These are phyloP conservation scores for Tamandua tetradactyla DNA, from an alignment of 2,797 vertebrate genomes.

Conservation along the genomic window DNA sequence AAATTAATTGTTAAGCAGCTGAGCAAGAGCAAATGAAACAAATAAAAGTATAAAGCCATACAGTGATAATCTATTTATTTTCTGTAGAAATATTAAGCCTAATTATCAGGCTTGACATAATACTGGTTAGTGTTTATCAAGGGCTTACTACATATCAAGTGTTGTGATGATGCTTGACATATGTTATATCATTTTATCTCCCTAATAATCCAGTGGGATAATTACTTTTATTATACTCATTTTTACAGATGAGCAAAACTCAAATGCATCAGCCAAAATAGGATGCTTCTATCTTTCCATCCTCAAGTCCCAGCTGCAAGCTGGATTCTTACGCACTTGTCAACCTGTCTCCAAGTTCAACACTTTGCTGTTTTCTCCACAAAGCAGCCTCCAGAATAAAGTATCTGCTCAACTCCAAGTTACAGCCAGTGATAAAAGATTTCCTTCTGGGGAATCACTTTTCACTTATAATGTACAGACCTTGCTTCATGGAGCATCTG, in stretches of 20 bases:
- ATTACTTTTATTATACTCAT: neutral
- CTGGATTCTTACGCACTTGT: neutral
- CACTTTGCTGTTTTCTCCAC: neutral
- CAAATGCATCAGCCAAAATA: neutral
- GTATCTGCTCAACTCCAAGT: neutral
- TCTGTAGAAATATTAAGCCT: neutral
- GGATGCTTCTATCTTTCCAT: neutral
- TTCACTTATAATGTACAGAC: constrained; percentile 40
- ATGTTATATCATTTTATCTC: neutral
- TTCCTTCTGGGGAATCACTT: constrained; percentile 61
- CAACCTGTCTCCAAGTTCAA: constrained; percentile 17
- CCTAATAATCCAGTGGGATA: neutral
- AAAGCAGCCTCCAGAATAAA: constrained; percentile 31
- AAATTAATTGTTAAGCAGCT: neutral
- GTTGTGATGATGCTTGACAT: neutral
- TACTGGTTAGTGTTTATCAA: neutral
- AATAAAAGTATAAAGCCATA: neutral
- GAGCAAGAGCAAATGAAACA: neutral
- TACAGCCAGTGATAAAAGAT: constrained; percentile 45
- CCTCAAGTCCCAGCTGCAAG: neutral
- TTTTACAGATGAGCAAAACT: neutral
- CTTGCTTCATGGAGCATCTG: neutral
- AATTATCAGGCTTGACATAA: neutral
- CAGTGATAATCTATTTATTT: neutral
- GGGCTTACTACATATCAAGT: neutral